Evolutionary conservation across 2,888 invertebrate genomes (phyloP), one percentile per base, ranked within the genome.

Genomic region (Caenorhabditis sp.): DNA sequence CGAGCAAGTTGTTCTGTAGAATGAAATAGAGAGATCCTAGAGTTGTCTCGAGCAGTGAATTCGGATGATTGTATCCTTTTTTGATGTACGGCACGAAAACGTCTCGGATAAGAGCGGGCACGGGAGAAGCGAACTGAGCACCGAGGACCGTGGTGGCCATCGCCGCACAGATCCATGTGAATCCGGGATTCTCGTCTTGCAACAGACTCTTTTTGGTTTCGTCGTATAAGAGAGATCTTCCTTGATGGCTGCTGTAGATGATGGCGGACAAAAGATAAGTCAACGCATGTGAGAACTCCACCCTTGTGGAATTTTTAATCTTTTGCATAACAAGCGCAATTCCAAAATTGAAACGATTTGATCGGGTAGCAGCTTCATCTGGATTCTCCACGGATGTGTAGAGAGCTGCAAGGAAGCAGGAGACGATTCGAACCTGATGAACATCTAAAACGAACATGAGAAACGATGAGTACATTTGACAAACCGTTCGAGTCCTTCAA

Each of bases 361-460:
- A 20, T 0, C 22, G 17, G 7, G 24, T n/a, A 22, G 17, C 24
- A 26, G 39, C n/a, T 6, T 17, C 17, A 4, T 13, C 22, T 2
- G 15, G 17, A 13, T 52, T 20, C 3, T 32, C 35, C 24, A 53
- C 27, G 2, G 58, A 59, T n/a, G 26, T 27, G 8, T 35, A 55
- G 35, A 32, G 62, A 9, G 66, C 61, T 11, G 68, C 53, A 0
- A 62, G 41, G 63, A 81, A 81, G 41, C 79, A 79, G 4, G 78
- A 52, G 7, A 78, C 79, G 35, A 81, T 81, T 11, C 81, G 81
- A 22, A 73, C 52, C n/a, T 66, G 70, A 58, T 78, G 77, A 15
- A 78, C 77, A 56, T 81, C 81, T 80, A 43, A 43, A 56, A 46
- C 32, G 9, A 13, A 43, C n/a, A 6, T 17, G 15, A 26, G 32